These are phyloP conservation scores for Peromyscus nudipes DNA, from an alignment of 2,797 vertebrate genomes.

Conservation along the genomic window DNA sequence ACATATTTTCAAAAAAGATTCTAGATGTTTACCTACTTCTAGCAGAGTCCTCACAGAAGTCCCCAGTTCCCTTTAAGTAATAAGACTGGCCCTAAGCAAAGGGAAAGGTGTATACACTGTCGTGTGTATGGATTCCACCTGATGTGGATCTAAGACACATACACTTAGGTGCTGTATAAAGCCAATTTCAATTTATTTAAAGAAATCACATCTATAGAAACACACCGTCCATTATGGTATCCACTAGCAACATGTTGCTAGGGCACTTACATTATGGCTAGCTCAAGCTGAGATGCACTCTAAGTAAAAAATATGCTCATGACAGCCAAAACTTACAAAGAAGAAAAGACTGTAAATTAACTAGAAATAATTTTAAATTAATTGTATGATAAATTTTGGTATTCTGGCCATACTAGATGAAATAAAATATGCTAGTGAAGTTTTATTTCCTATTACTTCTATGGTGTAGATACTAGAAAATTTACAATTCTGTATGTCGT, in stretches of 20 bases:
- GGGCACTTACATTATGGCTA: not conserved
- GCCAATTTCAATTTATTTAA: not conserved
- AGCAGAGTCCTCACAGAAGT: not conserved
- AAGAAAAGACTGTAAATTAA: not conserved
- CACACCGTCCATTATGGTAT: no score
- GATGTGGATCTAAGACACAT: not conserved
- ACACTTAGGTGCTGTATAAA: not conserved
- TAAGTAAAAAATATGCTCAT: not conserved
- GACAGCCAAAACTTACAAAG: not conserved
- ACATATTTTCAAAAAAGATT: not conserved
- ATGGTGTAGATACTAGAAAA: not conserved
- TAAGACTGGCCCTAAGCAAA: not conserved
- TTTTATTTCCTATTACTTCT: slow-evolving; percentile 35
- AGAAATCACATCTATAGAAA: not conserved
- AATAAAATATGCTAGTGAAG: not conserved
- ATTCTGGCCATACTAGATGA: not conserved
- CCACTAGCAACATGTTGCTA: not conserved
- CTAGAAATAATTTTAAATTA: not conserved
- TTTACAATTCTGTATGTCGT: not conserved
- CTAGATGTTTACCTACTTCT: not conserved
- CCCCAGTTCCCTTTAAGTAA: not conserved
- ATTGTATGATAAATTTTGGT: not conserved
- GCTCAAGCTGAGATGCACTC: not conserved
- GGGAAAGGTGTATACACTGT: not conserved
- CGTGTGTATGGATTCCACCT: not conserved